phyloP scores from a whole-genome alignment of 2,113 vertebrate genomes.

The Actinemys pallida region DNA sequence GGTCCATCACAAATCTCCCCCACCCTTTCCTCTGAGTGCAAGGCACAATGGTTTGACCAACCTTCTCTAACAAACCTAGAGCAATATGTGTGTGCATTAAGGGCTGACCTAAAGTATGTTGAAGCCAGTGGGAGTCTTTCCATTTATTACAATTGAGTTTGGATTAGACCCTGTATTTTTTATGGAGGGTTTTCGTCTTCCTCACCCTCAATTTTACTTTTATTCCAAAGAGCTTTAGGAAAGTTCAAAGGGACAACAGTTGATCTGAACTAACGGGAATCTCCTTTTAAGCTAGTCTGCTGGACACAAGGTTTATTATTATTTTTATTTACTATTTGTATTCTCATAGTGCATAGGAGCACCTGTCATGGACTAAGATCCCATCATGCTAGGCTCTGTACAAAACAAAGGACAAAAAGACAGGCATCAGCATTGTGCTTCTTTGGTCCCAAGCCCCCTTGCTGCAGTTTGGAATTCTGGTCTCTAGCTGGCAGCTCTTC shows the following conservation, averaged over 20 bases:
- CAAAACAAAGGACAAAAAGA: not conserved
- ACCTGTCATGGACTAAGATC: not conserved
- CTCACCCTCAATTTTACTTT: constrained; percentile 37
- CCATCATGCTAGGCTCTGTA: not conserved
- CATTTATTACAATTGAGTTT: not conserved
- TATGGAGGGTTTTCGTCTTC: not conserved
- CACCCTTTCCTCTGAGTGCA: not conserved
- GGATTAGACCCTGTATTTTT: not conserved
- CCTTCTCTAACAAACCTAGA: not conserved
- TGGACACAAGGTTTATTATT: not conserved
- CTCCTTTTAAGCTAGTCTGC: not conserved
- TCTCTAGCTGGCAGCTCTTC: not conserved
- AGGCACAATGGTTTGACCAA: not conserved
- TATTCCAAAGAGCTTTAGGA: constrained; percentile 50
- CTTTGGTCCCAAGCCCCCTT: not conserved
- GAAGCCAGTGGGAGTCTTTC: not conserved
- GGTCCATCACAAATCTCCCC: not conserved
- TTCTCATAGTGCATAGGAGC: not conserved
- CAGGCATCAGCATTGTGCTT: not conserved
- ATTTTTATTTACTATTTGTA: not conserved
- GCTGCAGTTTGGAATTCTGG: not conserved
- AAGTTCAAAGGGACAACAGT: constrained; percentile 41
- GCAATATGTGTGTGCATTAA: not conserved
- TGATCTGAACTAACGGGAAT: not conserved
- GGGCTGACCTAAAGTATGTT: not conserved